phyloP scores from a whole-genome alignment of 2,113 vertebrate genomes.

The Turnix velox region DNA sequence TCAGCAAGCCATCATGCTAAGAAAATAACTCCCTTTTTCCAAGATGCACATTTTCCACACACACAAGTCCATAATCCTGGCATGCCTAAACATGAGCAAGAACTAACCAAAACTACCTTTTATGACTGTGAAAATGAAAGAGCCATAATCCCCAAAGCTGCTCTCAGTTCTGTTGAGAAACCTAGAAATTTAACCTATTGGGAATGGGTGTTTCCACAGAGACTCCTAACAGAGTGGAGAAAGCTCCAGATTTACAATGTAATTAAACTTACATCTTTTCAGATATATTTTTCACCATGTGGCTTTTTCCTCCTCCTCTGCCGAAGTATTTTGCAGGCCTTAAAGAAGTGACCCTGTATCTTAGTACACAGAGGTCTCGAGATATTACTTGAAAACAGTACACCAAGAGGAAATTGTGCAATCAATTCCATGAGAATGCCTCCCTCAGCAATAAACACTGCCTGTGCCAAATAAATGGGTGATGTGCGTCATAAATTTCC shows the following conservation, averaged over 20 bases:
- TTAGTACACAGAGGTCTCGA: constrained; percentile 44
- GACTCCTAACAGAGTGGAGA: neutral
- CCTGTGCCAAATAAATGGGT: constrained; percentile 65
- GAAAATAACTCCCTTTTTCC: neutral
- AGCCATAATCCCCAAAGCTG: neutral
- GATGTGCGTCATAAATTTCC: constrained; percentile 65
- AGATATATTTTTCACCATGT: neutral
- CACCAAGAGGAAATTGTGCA: constrained; percentile 55
- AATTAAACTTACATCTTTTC: constrained; percentile 35
- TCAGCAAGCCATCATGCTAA: neutral
- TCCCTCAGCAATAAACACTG: constrained; percentile 61
- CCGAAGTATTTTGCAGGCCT: constrained; percentile 3
- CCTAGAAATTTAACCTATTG: neutral
- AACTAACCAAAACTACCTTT: neutral
- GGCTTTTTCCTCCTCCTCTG: neutral
- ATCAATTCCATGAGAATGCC: constrained; percentile 62
- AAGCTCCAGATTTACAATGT: constrained; percentile 19
- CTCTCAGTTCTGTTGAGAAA: neutral
- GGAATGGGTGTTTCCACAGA: constrained; percentile 3
- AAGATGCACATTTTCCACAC: neutral
- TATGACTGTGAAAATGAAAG: neutral
- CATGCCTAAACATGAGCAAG: neutral
- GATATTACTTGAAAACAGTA: constrained; percentile 63
- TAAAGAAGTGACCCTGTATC: constrained; percentile 25
- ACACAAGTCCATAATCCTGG: neutral